Base-by-base conservation (phyloP, 2,797 vertebrate genomes). In the Rhinella marina region DNA sequence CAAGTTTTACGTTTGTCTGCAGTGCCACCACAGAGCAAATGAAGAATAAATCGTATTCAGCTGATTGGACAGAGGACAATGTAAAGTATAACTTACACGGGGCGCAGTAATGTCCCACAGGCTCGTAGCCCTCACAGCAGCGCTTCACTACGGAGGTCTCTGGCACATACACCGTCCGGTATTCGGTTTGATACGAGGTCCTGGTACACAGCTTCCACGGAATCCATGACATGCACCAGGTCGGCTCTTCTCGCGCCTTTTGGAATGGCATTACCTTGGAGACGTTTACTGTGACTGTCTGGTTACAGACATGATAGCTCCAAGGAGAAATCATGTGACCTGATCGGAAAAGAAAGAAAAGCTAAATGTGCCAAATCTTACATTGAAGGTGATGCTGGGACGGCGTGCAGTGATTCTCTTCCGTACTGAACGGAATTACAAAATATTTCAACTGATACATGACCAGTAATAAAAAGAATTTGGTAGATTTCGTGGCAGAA, bases 101-200 rank as follows among this genome's bases (percentile, higher is more conserved):
- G 81, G 94, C 94, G 17, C 97, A 99, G 92, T 98, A 98, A 86
- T 93, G 93, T 17, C 97, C 97, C 27, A 97, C 92, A 92, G 95
- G 96, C 2, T 95, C 95, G 0, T 96, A 97, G n/a, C 97, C 97
- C 0, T 93, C 61, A 41, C 97, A 99, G 93, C 98, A 99, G 68
- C 92, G 90, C 0, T 89, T 95, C 88, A 95, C 83, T 52, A 93
- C 94, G 90, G 94, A 90, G 21, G 88, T 88, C 86, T 95, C 92
- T 0, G 92, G 91, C 70, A 93, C 91, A n/a, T 92, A 86, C 91
- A 95, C 78, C 0, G 83, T 91, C 68, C 81, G 91, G 86, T 95
- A 94, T 25, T 82, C 87, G 0, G 91, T 95, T 88, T 85, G 94
- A 87, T 97, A 95, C 10, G 89, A 85, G 0, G 91, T 96, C 86